Evolutionary conservation across 2,888 invertebrate species (phyloP).

Genomic region (Cremastobaeus sp.): DNA sequence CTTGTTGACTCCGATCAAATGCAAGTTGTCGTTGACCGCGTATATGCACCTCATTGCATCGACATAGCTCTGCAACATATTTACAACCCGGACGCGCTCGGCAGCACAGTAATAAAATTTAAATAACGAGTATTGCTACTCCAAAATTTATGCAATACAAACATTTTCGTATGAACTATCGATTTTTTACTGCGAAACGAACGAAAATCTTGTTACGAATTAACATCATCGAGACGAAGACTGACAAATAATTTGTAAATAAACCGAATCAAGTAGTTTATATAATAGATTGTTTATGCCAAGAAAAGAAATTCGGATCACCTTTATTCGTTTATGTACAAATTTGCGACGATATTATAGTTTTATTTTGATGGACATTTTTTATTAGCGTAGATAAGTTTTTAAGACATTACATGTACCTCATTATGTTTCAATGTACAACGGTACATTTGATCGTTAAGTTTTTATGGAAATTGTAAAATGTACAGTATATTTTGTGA

Average conservation of each 20-base stretch:
- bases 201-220: neutral
- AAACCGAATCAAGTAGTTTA: constrained; percentile 1
- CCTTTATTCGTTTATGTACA: neutral
- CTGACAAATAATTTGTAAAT: constrained; percentile 63
- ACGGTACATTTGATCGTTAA: constrained; percentile 37
- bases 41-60: constrained; percentile 78
- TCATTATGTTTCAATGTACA: constrained; percentile 24
- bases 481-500: constrained; percentile 69
- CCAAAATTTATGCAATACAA: too few relatives aligned
- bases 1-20: constrained; percentile 80
- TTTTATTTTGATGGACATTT: neutral
- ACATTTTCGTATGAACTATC: too few relatives aligned
- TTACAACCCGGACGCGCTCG: constrained; percentile 77
- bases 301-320: neutral
- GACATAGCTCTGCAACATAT: constrained; percentile 79
- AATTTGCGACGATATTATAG: too few relatives aligned
- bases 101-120: constrained; percentile 79
- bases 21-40: constrained; percentile 81
- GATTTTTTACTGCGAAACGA: constrained; percentile 3
- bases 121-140: too few relatives aligned
- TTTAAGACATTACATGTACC: constrained; percentile 20
- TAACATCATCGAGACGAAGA: constrained; percentile 64
- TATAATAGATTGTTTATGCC: neutral
- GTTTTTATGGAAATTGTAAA: constrained; percentile 60
- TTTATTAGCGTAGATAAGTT: constrained; percentile 28